Evolutionary conservation across 1,140 invertebrate species (phyloP).

Genomic region (Drosophila biarmipes): DNA sequence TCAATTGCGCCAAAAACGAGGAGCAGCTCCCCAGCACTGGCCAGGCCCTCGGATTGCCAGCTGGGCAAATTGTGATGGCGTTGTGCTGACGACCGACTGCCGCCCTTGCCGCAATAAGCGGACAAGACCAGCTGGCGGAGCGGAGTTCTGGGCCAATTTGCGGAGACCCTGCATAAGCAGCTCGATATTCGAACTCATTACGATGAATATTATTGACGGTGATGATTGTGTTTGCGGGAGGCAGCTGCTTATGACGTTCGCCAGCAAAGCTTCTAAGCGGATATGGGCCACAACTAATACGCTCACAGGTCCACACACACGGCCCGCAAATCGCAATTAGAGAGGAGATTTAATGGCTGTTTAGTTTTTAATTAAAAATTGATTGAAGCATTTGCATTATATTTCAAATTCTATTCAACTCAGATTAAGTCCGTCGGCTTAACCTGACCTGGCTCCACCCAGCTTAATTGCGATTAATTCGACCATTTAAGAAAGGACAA

Average conservation of each 20-base stretch:
- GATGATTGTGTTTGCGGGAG: slow-evolving; percentile 37
- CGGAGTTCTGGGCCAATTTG: slow-evolving; percentile 58
- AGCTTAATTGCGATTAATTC: slow-evolving; percentile 56
- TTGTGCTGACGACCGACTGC: slow-evolving; percentile 14
- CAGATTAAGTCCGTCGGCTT: slow-evolving; percentile 50
- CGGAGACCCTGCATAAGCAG: slow-evolving; percentile 47
- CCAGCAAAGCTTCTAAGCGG: slow-evolving; percentile 60
- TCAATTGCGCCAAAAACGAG: slow-evolving; percentile 55
- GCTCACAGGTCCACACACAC: slow-evolving; percentile 15
- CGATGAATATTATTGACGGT: slow-evolving; percentile 63
- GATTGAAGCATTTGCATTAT: slow-evolving; percentile 63
- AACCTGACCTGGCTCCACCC: slow-evolving; percentile 12
- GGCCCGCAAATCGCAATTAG: slow-evolving; percentile 52
- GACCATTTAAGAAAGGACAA: slow-evolving; percentile 12
- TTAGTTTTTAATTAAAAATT: slow-evolving; percentile 80
- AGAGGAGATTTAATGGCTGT: slow-evolving; percentile 40
- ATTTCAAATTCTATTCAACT: slow-evolving; percentile 63
- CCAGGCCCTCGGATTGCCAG: not conserved
- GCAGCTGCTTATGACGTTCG: slow-evolving; percentile 66
- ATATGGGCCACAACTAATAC: slow-evolving; percentile 48
- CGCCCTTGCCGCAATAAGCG: slow-evolving; percentile 27
- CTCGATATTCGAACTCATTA: slow-evolving; percentile 73
- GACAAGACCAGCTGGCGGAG: slow-evolving; percentile 44
- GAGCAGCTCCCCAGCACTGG: not conserved
- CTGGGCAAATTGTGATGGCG: not conserved